Conservation (phyloP, 2,113 vertebrate species). For the Ictalurus furcatus region DNA sequence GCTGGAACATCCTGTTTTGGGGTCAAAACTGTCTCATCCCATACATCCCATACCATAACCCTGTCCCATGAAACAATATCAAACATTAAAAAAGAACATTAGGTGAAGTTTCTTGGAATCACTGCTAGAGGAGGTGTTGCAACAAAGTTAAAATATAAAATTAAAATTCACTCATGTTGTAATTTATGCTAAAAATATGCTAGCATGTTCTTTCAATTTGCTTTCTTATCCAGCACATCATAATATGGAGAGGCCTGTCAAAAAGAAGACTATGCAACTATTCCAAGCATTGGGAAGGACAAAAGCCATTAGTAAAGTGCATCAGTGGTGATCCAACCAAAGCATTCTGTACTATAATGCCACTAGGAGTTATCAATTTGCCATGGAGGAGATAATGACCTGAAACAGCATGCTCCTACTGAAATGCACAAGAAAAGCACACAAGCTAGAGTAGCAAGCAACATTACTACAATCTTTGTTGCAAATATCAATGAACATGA, state of each 20-base stretch:
- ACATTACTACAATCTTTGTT: background rate
- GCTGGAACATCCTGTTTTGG: background rate
- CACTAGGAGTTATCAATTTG: background rate
- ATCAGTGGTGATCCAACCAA: background rate
- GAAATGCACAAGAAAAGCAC: constrained; percentile 29
- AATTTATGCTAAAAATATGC: background rate
- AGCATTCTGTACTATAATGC: background rate
- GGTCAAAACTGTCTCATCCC: background rate
- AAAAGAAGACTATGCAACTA: background rate
- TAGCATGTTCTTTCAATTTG: background rate
- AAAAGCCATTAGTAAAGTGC: background rate
- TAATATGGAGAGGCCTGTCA: background rate
- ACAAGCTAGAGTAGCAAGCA: constrained; percentile 7
- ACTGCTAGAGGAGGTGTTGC: background rate
- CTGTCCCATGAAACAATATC: background rate
- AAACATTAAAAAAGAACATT: background rate
- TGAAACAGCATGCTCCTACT: background rate
- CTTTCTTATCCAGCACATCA: background rate
- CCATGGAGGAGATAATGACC: background rate
- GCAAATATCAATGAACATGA: background rate
- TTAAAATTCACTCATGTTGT: background rate
- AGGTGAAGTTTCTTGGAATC: background rate
- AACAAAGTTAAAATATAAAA: background rate
- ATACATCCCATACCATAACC: background rate
- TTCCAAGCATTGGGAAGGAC: background rate